Evolutionary conservation across 2,113 vertebrate genomes (phyloP).

Genomic region (Rhinoderma darwinii): DNA sequence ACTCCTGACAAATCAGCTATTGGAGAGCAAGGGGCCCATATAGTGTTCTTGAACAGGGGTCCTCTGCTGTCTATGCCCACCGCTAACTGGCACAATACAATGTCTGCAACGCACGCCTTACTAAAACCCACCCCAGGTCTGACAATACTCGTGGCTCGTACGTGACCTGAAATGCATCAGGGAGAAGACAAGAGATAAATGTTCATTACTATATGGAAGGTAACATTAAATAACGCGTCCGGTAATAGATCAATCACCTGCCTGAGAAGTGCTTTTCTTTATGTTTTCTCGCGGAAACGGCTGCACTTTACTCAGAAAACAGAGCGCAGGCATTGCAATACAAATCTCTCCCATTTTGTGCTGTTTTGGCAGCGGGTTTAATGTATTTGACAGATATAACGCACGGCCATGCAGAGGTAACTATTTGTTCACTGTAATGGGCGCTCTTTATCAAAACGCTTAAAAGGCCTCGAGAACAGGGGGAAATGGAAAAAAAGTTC

Average conservation of each 20-base stretch:
- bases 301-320: slow-evolving; percentile 55
- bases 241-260: slow-evolving; percentile 50
- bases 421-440: slow-evolving; percentile 55
- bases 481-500: slow-evolving; percentile 15
- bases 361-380: slow-evolving; percentile 56
- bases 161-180: background rate
- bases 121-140: background rate
- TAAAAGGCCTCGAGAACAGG: slow-evolving; percentile 29
- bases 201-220: slow-evolving; percentile 30
- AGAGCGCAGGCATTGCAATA: slow-evolving; percentile 40
- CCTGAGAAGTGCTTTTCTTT: slow-evolving; percentile 28
- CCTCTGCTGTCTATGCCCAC: background rate
- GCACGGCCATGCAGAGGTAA: slow-evolving; percentile 53
- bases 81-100: background rate
- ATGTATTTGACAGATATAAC: slow-evolving; percentile 58
- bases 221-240: slow-evolving; percentile 46
- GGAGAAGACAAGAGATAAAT: slow-evolving; percentile 32
- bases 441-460: slow-evolving; percentile 53
- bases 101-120: background rate
- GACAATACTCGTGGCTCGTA: background rate
- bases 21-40: background rate
- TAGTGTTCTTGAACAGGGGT: no score
- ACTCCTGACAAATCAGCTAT: background rate
- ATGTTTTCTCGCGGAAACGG: slow-evolving; percentile 51
- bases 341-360: slow-evolving; percentile 56